Conservation (phyloP, 1,140 invertebrate genomes). For the Andrena cerasifolii region DNA sequence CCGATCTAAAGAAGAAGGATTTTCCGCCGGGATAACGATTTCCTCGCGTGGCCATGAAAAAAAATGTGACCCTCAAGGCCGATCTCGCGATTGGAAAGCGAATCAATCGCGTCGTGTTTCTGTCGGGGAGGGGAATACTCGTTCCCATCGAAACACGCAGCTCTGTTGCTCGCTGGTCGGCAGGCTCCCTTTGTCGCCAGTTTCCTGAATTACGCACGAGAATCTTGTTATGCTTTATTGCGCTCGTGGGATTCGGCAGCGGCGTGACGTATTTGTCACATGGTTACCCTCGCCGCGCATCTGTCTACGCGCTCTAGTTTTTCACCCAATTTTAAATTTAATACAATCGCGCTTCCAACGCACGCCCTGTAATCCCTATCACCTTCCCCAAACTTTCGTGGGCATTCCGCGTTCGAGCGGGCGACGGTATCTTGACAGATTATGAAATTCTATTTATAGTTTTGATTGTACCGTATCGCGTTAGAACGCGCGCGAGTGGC, state of each 20-base stretch:
- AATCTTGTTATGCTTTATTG: not conserved
- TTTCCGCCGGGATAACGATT: not conserved
- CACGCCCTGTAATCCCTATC: not conserved
- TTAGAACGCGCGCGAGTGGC: conserved; percentile 19
- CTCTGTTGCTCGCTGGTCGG: not conserved
- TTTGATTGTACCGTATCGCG: conserved; percentile 34
- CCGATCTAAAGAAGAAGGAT: too few species aligned
- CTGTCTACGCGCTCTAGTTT: not conserved
- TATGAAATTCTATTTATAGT: conserved; percentile 51
- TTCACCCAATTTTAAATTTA: too few species aligned
- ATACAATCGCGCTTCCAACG: not conserved
- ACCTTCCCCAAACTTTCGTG: not conserved
- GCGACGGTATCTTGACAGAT: conserved; percentile 19
- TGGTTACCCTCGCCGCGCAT: not conserved
- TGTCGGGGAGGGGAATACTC: not conserved
- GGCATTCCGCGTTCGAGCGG: not conserved
- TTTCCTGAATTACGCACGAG: not conserved
- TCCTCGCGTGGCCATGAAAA: not conserved
- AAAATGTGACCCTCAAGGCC: not conserved
- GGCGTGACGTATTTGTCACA: conserved; percentile 28
- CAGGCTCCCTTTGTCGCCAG: not conserved
- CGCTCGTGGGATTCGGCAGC: not conserved
- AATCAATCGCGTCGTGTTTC: not conserved
- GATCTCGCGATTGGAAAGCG: not conserved
- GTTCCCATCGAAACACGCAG: not conserved